These are phyloP conservation scores for Caenorhabditis drosophilae DNA, from an alignment of 2,888 invertebrate species.

Conservation along the genomic window DNA sequence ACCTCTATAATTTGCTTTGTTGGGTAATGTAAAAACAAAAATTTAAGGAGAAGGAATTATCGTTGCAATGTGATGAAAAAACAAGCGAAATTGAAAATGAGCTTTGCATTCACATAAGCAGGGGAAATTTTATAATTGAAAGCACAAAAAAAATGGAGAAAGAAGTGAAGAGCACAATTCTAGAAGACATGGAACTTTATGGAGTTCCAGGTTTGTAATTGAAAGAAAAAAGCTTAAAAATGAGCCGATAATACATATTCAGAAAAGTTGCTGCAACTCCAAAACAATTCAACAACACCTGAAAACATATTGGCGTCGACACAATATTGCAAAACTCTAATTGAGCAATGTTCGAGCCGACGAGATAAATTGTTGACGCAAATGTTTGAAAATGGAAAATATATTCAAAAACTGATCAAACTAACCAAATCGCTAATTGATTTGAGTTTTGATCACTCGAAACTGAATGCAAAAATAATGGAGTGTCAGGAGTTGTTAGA, in stretches of 20 bases:
- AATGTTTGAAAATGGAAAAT: conserved; percentile 13
- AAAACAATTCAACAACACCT: not conserved
- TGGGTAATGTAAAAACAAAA: too few relatives aligned
- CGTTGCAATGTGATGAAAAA: conserved; percentile 14
- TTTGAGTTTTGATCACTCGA: too few relatives aligned
- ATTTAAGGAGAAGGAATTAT: too few relatives aligned
- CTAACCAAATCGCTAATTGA: too few relatives aligned
- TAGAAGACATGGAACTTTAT: conserved; percentile 30
- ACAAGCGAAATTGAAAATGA: conserved; percentile 17
- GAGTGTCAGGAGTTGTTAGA: conserved; percentile 34
- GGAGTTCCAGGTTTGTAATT: conserved; percentile 27
- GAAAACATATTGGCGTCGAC: conserved; percentile 13
- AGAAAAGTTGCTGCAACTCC: not conserved
- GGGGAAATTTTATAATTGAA: too few relatives aligned
- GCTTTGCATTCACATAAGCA: conserved; percentile 8
- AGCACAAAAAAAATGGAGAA: conserved; percentile 10
- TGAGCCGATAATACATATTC: conserved; percentile 10
- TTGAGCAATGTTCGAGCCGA: conserved; percentile 18
- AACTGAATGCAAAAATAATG: conserved; percentile 12
- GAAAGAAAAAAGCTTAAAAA: conserved; percentile 2
- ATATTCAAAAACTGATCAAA: conserved; percentile 1
- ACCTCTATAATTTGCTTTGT: too few relatives aligned
- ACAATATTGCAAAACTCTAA: conserved; percentile 17
- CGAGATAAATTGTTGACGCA: conserved; percentile 20
- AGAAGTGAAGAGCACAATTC: conserved; percentile 10